Evolutionary conservation across 1,140 invertebrate genomes (phyloP).

Genomic region (Alviniconcha marisindica): DNA sequence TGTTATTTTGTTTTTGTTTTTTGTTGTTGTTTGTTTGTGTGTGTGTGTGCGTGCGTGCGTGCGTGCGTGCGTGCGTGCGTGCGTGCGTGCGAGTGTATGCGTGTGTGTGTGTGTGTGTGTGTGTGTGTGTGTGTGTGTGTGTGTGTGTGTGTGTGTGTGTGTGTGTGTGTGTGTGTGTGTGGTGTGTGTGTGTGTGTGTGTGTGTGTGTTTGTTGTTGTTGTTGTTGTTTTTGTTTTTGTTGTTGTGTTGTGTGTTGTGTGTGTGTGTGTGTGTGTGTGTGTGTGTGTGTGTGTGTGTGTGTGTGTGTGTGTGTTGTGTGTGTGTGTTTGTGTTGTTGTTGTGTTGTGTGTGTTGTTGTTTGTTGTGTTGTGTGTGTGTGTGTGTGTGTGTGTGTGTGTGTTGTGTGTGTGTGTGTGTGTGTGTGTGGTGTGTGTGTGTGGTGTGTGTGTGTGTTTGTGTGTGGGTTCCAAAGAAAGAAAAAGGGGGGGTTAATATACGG

Average conservation of each 20-base stretch:
- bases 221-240: background rate
- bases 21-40: background rate
- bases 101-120: background rate
- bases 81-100: background rate
- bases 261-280: too few relatives aligned
- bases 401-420: background rate
- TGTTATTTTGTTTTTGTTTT: background rate
- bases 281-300: background rate
- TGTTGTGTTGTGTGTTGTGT: background rate
- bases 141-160: background rate
- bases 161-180: background rate
- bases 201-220: background rate
- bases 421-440: background rate
- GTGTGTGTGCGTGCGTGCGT: constrained; percentile 1
- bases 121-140: constrained; percentile 11
- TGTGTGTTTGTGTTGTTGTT: background rate
- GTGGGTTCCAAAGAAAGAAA: too few relatives aligned
- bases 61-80: background rate
- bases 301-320: background rate
- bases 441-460: background rate
- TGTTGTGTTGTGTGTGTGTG: background rate
- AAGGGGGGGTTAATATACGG: too few relatives aligned
- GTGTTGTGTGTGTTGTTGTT: background rate
- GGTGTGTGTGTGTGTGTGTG: background rate
- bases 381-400: background rate